phyloP scores from a whole-genome alignment of 1,140 invertebrate genomes.

The Acromyrmex charruanus region DNA sequence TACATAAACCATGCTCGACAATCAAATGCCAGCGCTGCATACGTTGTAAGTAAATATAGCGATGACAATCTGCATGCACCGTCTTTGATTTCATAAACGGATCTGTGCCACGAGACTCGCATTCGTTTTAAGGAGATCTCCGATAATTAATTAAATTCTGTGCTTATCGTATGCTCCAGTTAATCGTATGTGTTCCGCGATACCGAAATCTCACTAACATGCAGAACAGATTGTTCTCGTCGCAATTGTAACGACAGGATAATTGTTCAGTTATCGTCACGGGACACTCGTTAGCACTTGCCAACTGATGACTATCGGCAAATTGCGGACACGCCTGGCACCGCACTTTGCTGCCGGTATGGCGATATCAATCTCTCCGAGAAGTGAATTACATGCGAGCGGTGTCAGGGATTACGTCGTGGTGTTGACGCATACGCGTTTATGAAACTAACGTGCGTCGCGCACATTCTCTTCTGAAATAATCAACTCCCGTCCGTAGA shows the following conservation, averaged over 20 bases:
- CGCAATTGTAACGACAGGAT: not conserved
- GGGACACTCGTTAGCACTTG: not conserved
- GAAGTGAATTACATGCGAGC: slow-evolving; percentile 30
- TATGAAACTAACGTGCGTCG: slow-evolving; percentile 34
- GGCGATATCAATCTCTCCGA: slow-evolving; percentile 34
- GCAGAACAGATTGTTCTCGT: not conserved
- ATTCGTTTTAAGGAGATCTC: not conserved
- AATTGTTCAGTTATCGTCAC: slow-evolving; percentile 45
- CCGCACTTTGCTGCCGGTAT: not conserved
- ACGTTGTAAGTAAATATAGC: slow-evolving; percentile 62
- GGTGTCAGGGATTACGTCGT: slow-evolving; percentile 26
- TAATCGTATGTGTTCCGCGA: not conserved
- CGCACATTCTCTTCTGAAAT: not conserved
- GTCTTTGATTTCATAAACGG: slow-evolving; percentile 11
- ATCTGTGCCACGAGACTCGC: not conserved
- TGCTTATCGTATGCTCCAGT: not conserved
- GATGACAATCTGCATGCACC: slow-evolving; percentile 51
- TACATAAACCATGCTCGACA: slow-evolving; percentile 11
- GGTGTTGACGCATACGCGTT: slow-evolving; percentile 37
- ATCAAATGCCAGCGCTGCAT: slow-evolving; percentile 31
- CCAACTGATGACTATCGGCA: slow-evolving; percentile 47
- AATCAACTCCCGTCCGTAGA: not conserved
- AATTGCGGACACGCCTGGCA: slow-evolving; percentile 43
- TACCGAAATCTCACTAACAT: not conserved
- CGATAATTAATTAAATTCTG: not conserved